Base-by-base conservation (phyloP, 2,113 vertebrate genomes). In the Cryptomyrus ogoouensis region DNA sequence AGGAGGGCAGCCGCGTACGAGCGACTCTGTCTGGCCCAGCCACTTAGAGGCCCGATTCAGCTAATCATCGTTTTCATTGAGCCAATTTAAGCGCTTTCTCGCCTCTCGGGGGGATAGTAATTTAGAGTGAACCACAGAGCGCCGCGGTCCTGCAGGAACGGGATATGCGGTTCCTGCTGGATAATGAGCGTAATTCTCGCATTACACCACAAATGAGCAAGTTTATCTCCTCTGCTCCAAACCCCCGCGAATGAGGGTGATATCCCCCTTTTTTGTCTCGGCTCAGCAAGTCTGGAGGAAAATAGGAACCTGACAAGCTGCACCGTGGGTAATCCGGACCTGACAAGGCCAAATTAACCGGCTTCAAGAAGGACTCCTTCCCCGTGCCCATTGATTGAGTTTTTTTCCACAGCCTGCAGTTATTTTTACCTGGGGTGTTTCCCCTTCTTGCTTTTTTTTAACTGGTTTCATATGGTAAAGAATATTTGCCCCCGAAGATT, bases 311-410 rank as follows among this genome's bases (percentile, higher is more conserved):
- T 90, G 88, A 74, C 90, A 77, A 70, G 88, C 91, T 85, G 83
- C 87, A 91, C 90, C 74, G 83, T 83, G 88, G 87, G 46, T 56
- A 70, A 90, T 91, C 86, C 62, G 62, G 90, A 80, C 87, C 88
- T 49, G 70, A 74, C 35, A 49, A 53, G n/a, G n/a, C 27, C 70
- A 50, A 88, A 66, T 88, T 88, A 88, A 66, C 56, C 19, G 21
- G 10, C 44, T 62, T 47, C 24, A 12, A 88, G 42, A 49, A 52
- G 31, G 46, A 2, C 31, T 50, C 9, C 27, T 17, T 39, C 35
- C 24, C 44, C 19, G 12, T 46, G n/a, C 8, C 42, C 46, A n/a
- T 39, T 89, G 89, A 56, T 52, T 35, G 42, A n/a, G 31, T 70
- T 62, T 46, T 53, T 62, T 62, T 66, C 3, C 47, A 1, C 15